phyloP scores from a whole-genome alignment of 2,113 vertebrate genomes.

The Hypomesus transpacificus region DNA sequence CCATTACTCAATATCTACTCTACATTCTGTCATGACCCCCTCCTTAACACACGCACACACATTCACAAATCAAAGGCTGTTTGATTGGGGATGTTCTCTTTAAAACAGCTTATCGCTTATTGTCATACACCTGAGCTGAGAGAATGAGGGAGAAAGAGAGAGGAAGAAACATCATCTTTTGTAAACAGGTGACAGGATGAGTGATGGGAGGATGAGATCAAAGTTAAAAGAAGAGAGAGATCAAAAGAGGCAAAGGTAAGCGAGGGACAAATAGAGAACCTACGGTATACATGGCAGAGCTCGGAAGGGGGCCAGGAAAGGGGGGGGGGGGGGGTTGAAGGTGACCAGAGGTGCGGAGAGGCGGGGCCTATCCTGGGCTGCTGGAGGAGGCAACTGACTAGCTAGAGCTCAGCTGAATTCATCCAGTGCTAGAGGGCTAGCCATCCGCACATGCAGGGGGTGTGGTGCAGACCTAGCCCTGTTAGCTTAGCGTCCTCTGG shows the following conservation, averaged over 20 bases:
- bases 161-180: not conserved
- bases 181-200: not conserved
- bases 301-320: not conserved
- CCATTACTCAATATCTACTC: constrained; percentile 4
- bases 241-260: not conserved
- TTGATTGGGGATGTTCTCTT: constrained; percentile 33
- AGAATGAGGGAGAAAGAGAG: not conserved
- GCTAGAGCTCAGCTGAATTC: not conserved
- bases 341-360: constrained; percentile 26
- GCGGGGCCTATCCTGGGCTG: not conserved
- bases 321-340: constrained; percentile 2
- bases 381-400: not conserved
- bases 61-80: constrained; percentile 20
- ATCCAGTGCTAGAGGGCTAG: not conserved
- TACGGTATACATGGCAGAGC: not conserved
- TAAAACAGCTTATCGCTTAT: constrained; percentile 34
- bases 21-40: not conserved
- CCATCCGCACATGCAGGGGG: not conserved
- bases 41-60: not conserved
- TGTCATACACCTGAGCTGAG: constrained; percentile 31
- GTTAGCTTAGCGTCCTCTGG: not conserved
- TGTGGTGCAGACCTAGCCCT: not conserved
- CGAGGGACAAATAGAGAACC: not conserved
- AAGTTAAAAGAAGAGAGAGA: not conserved
- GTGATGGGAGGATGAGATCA: not conserved